phyloP scores from a whole-genome alignment of 2,797 vertebrate genomes.

The Parotocinclus haroldoi region DNA sequence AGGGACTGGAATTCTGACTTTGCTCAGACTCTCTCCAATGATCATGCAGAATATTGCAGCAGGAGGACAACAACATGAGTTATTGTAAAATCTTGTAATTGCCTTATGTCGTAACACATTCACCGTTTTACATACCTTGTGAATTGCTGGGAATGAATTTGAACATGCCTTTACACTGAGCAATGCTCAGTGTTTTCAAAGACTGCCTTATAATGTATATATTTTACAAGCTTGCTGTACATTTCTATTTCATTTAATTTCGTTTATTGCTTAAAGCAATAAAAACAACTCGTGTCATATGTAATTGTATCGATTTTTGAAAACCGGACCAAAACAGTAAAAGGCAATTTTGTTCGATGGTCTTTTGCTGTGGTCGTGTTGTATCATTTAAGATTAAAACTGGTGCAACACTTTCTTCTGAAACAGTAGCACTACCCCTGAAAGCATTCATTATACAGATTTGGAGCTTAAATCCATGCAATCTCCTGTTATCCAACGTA shows the following conservation, averaged over 20 bases:
- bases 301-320: too few relatives aligned
- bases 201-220: constrained; percentile 28
- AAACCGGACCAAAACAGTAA: too few relatives aligned
- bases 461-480: too few relatives aligned
- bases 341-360: too few relatives aligned
- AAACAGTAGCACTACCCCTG: too few relatives aligned
- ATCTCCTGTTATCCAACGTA: too few relatives aligned
- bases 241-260: constrained; percentile 18
- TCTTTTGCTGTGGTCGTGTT: too few relatives aligned
- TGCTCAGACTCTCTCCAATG: constrained; percentile 41
- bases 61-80: constrained; percentile 25
- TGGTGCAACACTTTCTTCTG: too few relatives aligned
- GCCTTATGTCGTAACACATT: constrained; percentile 25
- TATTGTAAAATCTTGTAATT: constrained; percentile 12
- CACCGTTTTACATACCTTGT: constrained; percentile 3
- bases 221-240: constrained; percentile 34
- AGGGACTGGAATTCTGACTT: constrained; percentile 68
- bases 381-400: too few relatives aligned
- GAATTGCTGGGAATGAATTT: constrained; percentile 21
- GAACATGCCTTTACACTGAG: constrained; percentile 16
- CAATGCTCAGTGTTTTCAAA: constrained; percentile 24
- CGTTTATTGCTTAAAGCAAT: background rate
- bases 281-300: too few relatives aligned
- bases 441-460: too few relatives aligned
- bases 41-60: constrained; percentile 48